These are phyloP conservation scores for Cactoblastis cactorum DNA, from an alignment of 2,888 invertebrate genomes.

Conservation along the genomic window DNA sequence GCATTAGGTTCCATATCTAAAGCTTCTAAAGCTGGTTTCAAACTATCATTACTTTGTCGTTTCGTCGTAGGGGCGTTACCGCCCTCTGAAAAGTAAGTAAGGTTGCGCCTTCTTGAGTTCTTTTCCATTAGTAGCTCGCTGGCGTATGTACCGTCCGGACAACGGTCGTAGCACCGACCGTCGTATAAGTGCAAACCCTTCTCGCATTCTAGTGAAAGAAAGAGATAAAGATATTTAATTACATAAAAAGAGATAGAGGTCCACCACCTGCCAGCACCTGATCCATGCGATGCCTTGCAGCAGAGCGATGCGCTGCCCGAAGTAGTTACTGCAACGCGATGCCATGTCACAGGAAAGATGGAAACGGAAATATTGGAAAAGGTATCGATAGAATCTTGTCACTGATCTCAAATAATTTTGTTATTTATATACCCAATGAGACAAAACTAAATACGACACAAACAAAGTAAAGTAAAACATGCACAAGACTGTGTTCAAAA, in stretches of 20 bases:
- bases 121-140: constrained; percentile 58
- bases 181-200: constrained; percentile 80
- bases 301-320: constrained; percentile 55
- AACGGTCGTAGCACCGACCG: constrained; percentile 79
- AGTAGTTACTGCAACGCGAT: constrained; percentile 36
- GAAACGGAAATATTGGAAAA: constrained; percentile 35
- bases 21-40: constrained; percentile 47
- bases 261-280: constrained; percentile 72
- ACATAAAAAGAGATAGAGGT: constrained; percentile 44
- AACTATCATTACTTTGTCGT: constrained; percentile 41
- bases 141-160: constrained; percentile 76
- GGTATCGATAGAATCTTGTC: constrained; percentile 67
- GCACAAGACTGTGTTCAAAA: constrained; percentile 66
- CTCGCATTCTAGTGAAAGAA: constrained; percentile 82
- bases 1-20: constrained; percentile 53
- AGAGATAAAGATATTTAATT: constrained; percentile 63
- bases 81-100: constrained; percentile 52
- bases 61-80: constrained; percentile 36
- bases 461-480: constrained; percentile 26
- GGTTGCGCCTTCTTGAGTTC: constrained; percentile 63
- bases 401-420: constrained; percentile 77
- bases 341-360: constrained; percentile 42
- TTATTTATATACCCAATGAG: constrained; percentile 24
- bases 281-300: constrained; percentile 67
- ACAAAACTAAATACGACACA: constrained; percentile 42